Conservation (phyloP, 1,140 invertebrate genomes). For the Eupristina koningsbergeri region DNA sequence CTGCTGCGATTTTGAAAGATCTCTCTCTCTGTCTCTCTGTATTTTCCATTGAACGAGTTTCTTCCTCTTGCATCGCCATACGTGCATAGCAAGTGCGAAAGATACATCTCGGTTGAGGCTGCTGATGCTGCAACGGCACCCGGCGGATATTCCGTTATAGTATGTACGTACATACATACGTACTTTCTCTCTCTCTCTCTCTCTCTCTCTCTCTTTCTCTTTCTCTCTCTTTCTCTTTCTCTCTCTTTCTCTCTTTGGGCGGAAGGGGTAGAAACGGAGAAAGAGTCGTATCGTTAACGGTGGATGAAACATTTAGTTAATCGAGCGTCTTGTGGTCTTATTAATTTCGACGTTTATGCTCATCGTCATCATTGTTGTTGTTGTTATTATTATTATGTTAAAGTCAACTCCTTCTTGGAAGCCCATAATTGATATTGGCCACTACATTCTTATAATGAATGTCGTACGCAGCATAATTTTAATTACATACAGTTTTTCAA, state of each 20-base stretch:
- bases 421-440: not conserved
- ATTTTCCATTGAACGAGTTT: constrained; percentile 32
- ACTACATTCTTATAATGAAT: not conserved
- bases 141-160: constrained; percentile 29
- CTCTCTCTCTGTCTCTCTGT: not conserved
- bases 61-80: constrained; percentile 27
- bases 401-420: not conserved
- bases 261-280: not conserved
- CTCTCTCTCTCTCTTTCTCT: too few relatives aligned
- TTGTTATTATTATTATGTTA: not conserved
- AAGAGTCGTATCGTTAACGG: not conserved
- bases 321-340: not conserved
- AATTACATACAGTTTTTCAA: too few relatives aligned
- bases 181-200: too few relatives aligned
- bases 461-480: too few relatives aligned
- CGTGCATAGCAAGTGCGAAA: constrained; percentile 31
- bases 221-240: too few relatives aligned
- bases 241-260: too few relatives aligned
- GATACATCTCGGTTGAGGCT: too few relatives aligned
- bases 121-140: constrained; percentile 41
- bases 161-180: constrained; percentile 2
- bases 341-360: not conserved
- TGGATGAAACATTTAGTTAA: constrained; percentile 27
- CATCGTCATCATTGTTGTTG: not conserved
- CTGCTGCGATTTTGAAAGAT: not conserved